phyloP scores from a whole-genome alignment of 2,797 vertebrate species.

The Cossypha niveicapilla region DNA sequence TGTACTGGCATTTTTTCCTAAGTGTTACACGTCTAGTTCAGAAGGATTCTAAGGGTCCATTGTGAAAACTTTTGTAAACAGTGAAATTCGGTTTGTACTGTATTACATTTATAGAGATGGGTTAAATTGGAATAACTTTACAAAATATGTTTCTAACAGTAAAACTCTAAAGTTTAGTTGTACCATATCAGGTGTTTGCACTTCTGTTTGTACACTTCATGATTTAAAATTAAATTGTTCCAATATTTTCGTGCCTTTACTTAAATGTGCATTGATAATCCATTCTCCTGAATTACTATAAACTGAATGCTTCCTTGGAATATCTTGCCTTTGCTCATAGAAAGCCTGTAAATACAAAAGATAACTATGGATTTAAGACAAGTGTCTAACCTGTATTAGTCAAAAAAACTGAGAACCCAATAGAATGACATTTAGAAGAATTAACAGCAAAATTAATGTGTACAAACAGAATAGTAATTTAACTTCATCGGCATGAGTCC shows the following conservation, averaged over 20 bases:
- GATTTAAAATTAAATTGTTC: constrained; percentile 51
- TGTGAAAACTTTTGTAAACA: constrained; percentile 65
- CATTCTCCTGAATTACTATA: not conserved
- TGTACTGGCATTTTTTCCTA: constrained; percentile 51
- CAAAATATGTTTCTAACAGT: constrained; percentile 56
- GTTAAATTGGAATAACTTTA: constrained; percentile 63
- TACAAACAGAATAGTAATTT: constrained; percentile 67
- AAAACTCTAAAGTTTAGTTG: constrained; percentile 55
- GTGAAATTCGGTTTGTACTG: constrained; percentile 56
- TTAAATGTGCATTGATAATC: constrained; percentile 11
- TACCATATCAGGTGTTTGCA: constrained; percentile 64
- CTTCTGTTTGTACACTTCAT: constrained; percentile 73
- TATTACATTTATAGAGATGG: constrained; percentile 55
- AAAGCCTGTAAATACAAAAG: not conserved
- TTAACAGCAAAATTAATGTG: constrained; percentile 43
- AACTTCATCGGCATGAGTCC: constrained; percentile 16
- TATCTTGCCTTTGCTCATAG: constrained; percentile 43
- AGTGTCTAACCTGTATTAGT: not conserved
- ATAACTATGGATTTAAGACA: not conserved
- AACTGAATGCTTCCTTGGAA: constrained; percentile 30
- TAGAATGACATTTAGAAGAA: constrained; percentile 33
- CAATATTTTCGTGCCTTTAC: constrained; percentile 41
- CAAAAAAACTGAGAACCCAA: not conserved
- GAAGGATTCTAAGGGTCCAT: constrained; percentile 37
- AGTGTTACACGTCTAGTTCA: constrained; percentile 38